Evolutionary conservation across 2,888 invertebrate genomes (phyloP), one percentile per base, ranked within the genome.

Genomic region (Lampropteryx suffumata): DNA sequence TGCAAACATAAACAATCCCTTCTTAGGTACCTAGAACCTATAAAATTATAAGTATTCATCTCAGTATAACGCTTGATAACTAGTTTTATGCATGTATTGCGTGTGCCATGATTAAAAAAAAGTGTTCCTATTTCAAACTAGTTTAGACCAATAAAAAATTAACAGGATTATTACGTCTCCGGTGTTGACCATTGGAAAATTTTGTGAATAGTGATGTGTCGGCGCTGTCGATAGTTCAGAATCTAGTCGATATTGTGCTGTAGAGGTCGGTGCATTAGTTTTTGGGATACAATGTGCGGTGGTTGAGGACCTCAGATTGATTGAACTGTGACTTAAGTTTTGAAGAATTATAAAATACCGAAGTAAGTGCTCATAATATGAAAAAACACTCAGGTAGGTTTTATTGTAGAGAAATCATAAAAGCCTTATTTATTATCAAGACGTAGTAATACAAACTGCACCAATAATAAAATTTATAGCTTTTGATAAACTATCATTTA

Each of bases 1-100:
- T 36, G 14, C 1, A 42, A 44, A 55, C 37, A 44, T 36, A 51
- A 51, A 49, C 43, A 27, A 40, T 40, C 29, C 36, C 21, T 45
- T 46, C 13, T 24, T 24, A 5, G 21, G 21, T 24, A 24, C 24
- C 24, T 24, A 7, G 24, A 7, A 24, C 2, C 3, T 17, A 17
- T 3, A 11, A 11, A n/a, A n/a, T n/a, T n/a, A 28, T 43, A 33
- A 2, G 9, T 24, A 24, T 35, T 37, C 11, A 26, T 39, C 50
- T 37, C 44, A 50, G 44, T 50, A 35, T 12, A 28, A 26, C n/a
- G 17, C 17, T 17, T 17, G 17, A 17, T 17, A 17, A 17, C 17
- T 4, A 17, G 17, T 4, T 17, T 2, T 17, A 17, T 17, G 17
- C 17, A 17, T 3, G 4, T 4, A 17, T 2, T 17, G 17, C 17